Percentiles rank a stretch among this genome's conserved stretches.
Conservation (phyloP, 2,113 vertebrate species). For the pig (Sus scrofa) region T2T-Sscrofa CM000824.6:113478501-113479000, state of each 20-base stretch:
- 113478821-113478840: neutral
- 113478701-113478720: neutral
- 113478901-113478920: neutral
- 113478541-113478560: conserved; percentile 19
- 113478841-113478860: neutral
- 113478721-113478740: conserved; percentile 17
- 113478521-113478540: neutral
- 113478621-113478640: neutral
- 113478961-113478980: neutral
- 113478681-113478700: neutral
- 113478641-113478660: neutral
- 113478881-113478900: neutral
- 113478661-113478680: neutral
- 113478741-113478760: neutral
- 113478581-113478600: conserved; percentile 46
- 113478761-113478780: neutral
- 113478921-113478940: conserved; percentile 35
- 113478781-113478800: neutral
- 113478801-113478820: neutral
- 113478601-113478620: neutral
- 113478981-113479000: neutral
- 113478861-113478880: neutral
- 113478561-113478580: neutral
- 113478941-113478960: conserved; percentile 31
- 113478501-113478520: neutral